Evolutionary conservation across 2,888 invertebrate species (phyloP), one percentile per base, ranked within the genome.

Genomic region (Chelonus formosanus): DNA sequence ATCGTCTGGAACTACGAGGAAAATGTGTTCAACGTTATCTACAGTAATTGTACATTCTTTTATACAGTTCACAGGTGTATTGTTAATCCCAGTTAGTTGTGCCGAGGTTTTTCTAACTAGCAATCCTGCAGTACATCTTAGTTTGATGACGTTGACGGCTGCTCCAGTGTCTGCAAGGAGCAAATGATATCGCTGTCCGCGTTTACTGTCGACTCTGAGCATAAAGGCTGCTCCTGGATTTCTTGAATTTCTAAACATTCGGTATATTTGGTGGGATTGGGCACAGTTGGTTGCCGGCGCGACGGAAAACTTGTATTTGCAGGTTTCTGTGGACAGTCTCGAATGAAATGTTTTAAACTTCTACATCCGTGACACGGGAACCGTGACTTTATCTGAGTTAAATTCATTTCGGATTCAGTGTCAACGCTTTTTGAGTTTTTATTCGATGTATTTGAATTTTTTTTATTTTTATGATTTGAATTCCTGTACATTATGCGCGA

Each of bases 81-180:
- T 32, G 31, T 61, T 65, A 10, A 68, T 68, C 35, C 65, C 62
- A 3, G 53, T 62, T 2, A 65, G 47, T 62, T 34, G 3, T 3
- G 58, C 57, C 3, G 3, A 4, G 4, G 4, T 47, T 65, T 50
- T 63, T 40, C 62, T 35, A 4, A 48, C 44, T 0, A 59, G 68
- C n/a, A 59, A 32, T 31, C 55, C 59, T 6, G 32, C 10, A 8
- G 20, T 62, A 4, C 47, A 44, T 50, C 52, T 53, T 32, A 40
- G 7, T 58, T 65, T 68, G 0, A 68, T 62, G 0, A 68, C 43
- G 10, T 68, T 68, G 5, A 65, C 53, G 54, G 59, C 36, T 43
- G 65, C 62, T 44, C 68, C 65, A 4, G 59, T 65, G 58, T 68
- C 68, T 57, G 63, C 62, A 31, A 68, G 32, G 48, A 65, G 32